Evolutionary conservation across 2,113 vertebrate genomes (phyloP), one percentile per base, ranked within the genome.

Genomic region (Athene noctua): DNA sequence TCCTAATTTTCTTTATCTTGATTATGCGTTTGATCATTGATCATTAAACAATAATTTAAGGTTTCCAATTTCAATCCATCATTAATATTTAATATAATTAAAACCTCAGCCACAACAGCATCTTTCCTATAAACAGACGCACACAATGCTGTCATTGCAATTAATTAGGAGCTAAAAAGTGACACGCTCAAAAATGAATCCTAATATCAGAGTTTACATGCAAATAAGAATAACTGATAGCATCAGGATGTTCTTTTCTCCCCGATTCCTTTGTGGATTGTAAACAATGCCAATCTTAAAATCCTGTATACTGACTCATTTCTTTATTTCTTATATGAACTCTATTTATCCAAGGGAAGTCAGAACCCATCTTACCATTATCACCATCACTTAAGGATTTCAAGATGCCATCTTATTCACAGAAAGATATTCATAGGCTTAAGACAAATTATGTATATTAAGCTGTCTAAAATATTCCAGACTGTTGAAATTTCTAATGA

Each of bases 31-130:
- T 98, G 98, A 98, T 98, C 98, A 94, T 34, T 84, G 97, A 94
- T 97, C 97, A 97, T 97, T 96, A 97, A 97, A 97, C 97, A 92
- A 94, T 98, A 90, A 98, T 98, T 98, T 95, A 95, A 94, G 95
- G 95, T 94, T 97, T 97, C 96, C 96, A 84, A 95, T 97, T 98
- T 95, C 96, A 96, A 97, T 96, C 73, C 80, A 4, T 30, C 65
- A 95, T 97, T 97, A 95, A 87, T 95, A 96, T 97, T 97, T 97
- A 94, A 97, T 85, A 77, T 97, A 96, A 98, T 98, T 97, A 98
- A 97, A 98, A 94, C 85, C 94, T 78, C 91, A 90, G 87, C 96
- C 84, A 66, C 86, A 86, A 67, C 25, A 78, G 84, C 51, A 38
- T 67, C 95, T 90, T 92, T 88, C 82, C 47, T 77, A 88, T 94